phyloP scores from a whole-genome alignment of 2,797 vertebrate genomes.

The Peromyscus attwateri region DNA sequence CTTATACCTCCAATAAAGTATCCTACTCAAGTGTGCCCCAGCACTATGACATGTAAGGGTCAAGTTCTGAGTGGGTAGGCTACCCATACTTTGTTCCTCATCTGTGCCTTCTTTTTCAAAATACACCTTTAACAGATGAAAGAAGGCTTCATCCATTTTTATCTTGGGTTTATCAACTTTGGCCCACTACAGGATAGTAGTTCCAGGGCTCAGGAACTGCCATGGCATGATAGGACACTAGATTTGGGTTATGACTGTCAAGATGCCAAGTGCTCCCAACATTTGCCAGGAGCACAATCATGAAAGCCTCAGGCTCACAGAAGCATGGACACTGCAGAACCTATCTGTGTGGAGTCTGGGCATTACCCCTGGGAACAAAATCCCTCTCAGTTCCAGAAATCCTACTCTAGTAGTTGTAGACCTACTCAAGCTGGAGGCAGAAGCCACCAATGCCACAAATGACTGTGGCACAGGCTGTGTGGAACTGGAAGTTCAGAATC shows the following conservation, averaged over 20 bases:
- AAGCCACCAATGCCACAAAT: not conserved
- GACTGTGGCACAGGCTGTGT: not conserved
- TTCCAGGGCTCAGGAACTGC: not conserved
- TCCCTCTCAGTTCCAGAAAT: not conserved
- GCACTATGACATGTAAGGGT: too few relatives aligned
- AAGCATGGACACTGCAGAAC: not conserved
- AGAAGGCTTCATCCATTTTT: not conserved
- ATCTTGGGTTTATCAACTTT: not conserved
- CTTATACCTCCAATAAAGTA: not conserved
- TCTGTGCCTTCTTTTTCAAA: not conserved
- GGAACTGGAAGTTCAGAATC: not conserved
- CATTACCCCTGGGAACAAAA: too few relatives aligned
- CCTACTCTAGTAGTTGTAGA: not conserved
- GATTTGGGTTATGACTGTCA: not conserved
- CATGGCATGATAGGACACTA: not conserved
- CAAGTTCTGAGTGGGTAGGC: not conserved
- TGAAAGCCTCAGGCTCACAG: not conserved
- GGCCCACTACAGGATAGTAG: not conserved
- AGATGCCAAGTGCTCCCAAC: rapidly evolving
- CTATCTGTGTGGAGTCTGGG: not conserved
- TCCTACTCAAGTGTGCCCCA: not conserved
- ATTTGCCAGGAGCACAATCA: not conserved
- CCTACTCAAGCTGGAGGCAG: not conserved
- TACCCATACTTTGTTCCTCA: not conserved
- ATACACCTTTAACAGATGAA: not conserved